Base-by-base conservation (phyloP, 2,113 vertebrate genomes). In the Triplophysa siluroides region DNA sequence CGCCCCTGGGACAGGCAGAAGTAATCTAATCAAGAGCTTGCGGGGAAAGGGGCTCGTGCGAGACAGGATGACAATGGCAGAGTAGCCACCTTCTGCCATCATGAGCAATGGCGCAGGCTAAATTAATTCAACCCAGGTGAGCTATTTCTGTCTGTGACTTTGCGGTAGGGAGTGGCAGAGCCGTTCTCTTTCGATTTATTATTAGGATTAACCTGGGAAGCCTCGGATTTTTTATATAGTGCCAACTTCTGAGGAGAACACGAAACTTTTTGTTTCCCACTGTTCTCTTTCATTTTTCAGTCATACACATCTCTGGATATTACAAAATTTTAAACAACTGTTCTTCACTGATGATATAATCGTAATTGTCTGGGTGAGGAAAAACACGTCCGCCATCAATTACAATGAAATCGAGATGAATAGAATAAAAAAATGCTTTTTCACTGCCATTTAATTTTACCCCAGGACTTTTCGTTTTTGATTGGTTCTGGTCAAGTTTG, bases 131-230 rank as follows among this genome's bases (percentile, higher is more conserved):
- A 26, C 60, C 61, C 61, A 82, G 78, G 66, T 83, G 67, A 77
- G 76, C 80, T 77, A 70, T 84, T 82, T 79, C 70, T 74, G 74
- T 58, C 62, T 50, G 47, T 70, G 64, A 80, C 73, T 71, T 80
- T 78, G 67, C 65, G 38, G 58, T 38, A 47, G 47, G 29, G 71
- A 74, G 60, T 58, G 54, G 60, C 67, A 18, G 63, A 81, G 62
- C 56, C 76, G 66, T 85, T 84, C 71, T 78, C 21, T 23, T 58
- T 78, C 52, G n/a, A 77, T 65, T 29, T 29, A 29, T 29, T 29
- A 29, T 29, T 4, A 29, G 74, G 60, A 65, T 76, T 60, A 33
- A 26, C 52, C 19, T 26, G 38, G 47, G 41, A 68, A 19, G 10
- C 10, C 60, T 41, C 68, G 19, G 4, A 18, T 64, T 71, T 78